A percentile compares a stretch with the other conserved stretches of the same genome.
These are phyloP conservation scores for Harlomillsia oculata DNA, from an alignment of 1,140 invertebrate genomes.

Conservation along the genomic window DNA sequence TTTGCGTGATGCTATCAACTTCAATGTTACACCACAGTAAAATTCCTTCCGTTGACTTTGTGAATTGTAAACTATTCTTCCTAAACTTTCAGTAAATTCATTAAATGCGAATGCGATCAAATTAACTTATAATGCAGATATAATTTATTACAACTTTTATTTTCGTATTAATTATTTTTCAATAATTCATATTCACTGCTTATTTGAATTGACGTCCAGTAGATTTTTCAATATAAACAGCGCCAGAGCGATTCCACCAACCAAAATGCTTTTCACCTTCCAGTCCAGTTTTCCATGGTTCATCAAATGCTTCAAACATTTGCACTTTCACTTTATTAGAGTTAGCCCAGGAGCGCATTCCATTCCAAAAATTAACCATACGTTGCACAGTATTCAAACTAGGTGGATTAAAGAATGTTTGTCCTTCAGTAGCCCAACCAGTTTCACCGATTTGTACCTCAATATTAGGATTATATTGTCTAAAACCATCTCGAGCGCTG, in stretches of 20 bases:
- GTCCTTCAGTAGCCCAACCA: conserved; percentile 29
- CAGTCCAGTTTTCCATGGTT: conserved; percentile 19
- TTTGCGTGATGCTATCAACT: not conserved
- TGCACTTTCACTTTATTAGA: conserved; percentile 12
- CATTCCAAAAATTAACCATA: conserved; percentile 18
- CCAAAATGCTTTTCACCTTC: conserved; percentile 19
- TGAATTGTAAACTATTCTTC: too few species aligned
- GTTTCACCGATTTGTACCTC: conserved; percentile 33
- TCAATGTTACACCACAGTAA: not conserved
- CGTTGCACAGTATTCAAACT: conserved; percentile 11
- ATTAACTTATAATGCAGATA: too few species aligned
- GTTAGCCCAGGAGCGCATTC: not conserved
- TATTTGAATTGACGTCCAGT: not conserved
- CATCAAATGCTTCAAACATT: conserved; percentile 30
- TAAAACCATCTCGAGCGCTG: conserved; percentile 19
- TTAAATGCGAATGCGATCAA: too few species aligned
- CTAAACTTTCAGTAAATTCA: too few species aligned
- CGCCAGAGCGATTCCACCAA: conserved; percentile 13
- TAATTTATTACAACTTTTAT: too few species aligned
- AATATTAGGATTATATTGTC: conserved; percentile 19
- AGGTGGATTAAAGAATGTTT: conserved; percentile 17
- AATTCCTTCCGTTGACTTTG: too few species aligned
- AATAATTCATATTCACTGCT: too few species aligned
- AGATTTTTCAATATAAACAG: conserved; percentile 12
- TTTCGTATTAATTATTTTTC: too few species aligned